Base-by-base conservation (phyloP, 23 tunicate genomes). In the Ascidia mentula region DNA sequence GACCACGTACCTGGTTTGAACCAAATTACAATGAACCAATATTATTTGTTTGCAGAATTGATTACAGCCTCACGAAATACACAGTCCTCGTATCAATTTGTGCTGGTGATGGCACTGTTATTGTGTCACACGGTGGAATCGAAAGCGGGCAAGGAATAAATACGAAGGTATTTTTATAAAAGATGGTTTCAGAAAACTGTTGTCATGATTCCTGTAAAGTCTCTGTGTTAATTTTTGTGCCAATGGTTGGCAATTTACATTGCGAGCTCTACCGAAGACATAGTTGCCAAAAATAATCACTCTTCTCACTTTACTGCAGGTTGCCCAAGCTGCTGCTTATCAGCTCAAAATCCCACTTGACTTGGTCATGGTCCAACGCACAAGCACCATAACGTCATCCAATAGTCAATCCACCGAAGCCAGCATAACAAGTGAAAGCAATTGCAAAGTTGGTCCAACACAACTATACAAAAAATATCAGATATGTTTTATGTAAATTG, bases 91-190 rank as follows among this genome's bases (percentile, higher is more conserved):
- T 93, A 6, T 79, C 85, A 15, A 88, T 93, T 9, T 85, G 40
- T 37, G 80, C 75, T n/a, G 0, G 24, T 38, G 98, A 93, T 78
- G 98, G 98, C 13, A 72, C 80, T 36, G 87, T 93, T 72, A 73
- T 93, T 26, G 88, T 93, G 32, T 80, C 98, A 0, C 84, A 85
- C 60, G 98, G 93, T 8, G 98, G 92, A 1, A 88, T 93, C 39
- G 98, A 93, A 26, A n/a, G 40, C 31, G 98, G 98, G 4, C 98
- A 93, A 80, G 98, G 98, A 37, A 80, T 93, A 26, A 84, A 84
- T 74, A 93, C 85, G n/a, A 93, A 93, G 89, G 93, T 93, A 37
- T 26, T 38, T n/a, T n/a, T n/a, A n/a, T n/a, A n/a, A n/a, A n/a
- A n/a, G n/a, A n/a, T n/a, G n/a, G n/a, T n/a, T n/a, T n/a, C n/a